Evolutionary conservation across 2,113 vertebrate genomes (phyloP).

Genomic region (Cyanoderma ruficeps): DNA sequence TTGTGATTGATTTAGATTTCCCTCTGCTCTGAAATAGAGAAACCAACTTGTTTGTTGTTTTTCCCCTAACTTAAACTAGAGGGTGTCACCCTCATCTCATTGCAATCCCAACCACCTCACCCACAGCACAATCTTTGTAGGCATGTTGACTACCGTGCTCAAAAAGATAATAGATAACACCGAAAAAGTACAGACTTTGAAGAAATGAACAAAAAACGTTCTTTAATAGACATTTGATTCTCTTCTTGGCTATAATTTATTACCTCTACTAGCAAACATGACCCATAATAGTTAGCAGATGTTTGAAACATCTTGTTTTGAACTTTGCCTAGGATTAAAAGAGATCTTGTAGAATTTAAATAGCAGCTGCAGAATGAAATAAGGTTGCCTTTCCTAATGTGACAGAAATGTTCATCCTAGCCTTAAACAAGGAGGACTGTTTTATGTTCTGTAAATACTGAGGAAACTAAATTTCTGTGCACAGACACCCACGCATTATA

Average conservation of each 20-base stretch:
- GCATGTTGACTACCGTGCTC: not conserved
- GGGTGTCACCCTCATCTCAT: not conserved
- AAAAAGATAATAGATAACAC: conserved; percentile 35
- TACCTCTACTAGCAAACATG: conserved; percentile 23
- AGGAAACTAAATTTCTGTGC: conserved; percentile 15
- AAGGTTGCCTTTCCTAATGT: conserved; percentile 29
- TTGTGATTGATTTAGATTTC: not conserved
- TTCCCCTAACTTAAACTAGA: not conserved
- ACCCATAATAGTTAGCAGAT: conserved; percentile 55
- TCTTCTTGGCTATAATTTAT: conserved; percentile 21
- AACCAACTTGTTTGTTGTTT: conserved; percentile 15
- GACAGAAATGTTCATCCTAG: conserved; percentile 33
- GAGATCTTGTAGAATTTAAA: conserved; percentile 23
- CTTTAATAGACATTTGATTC: conserved; percentile 11
- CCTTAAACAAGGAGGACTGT: conserved; percentile 33
- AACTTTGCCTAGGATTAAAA: conserved; percentile 54
- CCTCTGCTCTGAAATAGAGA: not conserved
- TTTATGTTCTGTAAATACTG: conserved; percentile 40
- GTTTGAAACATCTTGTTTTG: conserved; percentile 26
- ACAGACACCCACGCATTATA: not conserved
- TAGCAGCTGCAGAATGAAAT: conserved; percentile 46
- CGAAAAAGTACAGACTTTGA: not conserved
- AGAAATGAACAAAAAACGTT: conserved; percentile 23
- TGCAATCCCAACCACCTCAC: not conserved
- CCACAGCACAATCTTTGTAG: not conserved